Conservation (phyloP, 2,113 vertebrate genomes). For the Sciurus niger region DNA sequence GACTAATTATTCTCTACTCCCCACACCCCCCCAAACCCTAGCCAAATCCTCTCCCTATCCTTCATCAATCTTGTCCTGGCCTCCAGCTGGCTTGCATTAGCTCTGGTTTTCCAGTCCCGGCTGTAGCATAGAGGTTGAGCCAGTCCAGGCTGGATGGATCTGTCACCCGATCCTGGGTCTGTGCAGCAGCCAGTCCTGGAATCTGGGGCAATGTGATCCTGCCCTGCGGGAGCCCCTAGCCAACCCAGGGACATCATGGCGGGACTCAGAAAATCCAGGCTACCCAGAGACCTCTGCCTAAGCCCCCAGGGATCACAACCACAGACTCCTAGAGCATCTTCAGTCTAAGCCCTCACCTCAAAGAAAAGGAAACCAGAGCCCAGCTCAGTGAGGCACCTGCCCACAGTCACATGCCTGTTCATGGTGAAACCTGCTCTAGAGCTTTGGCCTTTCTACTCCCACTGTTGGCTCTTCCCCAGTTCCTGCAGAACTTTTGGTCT, state of each 20-base stretch:
- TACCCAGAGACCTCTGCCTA: slow-evolving; percentile 63
- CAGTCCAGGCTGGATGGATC: slow-evolving; percentile 92
- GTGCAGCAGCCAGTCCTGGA: slow-evolving; percentile 90
- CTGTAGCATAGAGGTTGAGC: slow-evolving; percentile 86
- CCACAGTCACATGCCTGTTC: not conserved
- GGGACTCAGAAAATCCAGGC: slow-evolving; percentile 89
- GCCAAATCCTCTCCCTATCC: slow-evolving; percentile 88
- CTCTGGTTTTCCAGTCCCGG: slow-evolving; percentile 91
- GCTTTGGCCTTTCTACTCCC: not conserved
- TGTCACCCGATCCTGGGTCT: slow-evolving; percentile 92
- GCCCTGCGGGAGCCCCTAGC: slow-evolving; percentile 81
- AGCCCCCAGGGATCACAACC: slow-evolving; percentile 28
- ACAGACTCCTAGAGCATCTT: slow-evolving; percentile 43
- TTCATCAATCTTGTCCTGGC: slow-evolving; percentile 89
- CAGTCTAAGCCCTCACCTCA: not conserved
- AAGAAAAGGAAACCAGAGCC: slow-evolving; percentile 34
- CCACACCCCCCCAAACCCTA: not conserved
- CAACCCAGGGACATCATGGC: slow-evolving; percentile 87
- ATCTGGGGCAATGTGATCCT: slow-evolving; percentile 93
- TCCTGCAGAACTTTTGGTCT: not conserved
- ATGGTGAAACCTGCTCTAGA: not conserved
- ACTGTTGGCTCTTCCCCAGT: not conserved
- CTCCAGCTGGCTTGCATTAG: slow-evolving; percentile 94
- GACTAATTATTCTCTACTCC: slow-evolving; percentile 77
- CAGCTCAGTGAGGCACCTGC: not conserved